phyloP scores from a whole-genome alignment of 2,888 invertebrate species.

The Troides aeacus region DNA sequence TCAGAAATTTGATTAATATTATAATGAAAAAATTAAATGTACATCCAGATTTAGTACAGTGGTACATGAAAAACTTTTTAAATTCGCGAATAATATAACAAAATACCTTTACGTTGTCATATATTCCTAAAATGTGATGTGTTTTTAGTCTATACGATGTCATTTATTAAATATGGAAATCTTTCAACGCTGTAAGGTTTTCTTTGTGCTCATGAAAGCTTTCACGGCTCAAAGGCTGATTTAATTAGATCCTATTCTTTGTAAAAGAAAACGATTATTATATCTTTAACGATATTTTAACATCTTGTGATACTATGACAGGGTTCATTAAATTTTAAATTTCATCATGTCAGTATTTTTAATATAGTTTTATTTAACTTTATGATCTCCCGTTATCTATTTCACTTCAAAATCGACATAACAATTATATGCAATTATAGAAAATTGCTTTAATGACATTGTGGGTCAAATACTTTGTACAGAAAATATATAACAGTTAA shows the following conservation, averaged over 20 bases:
- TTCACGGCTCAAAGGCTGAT: slow-evolving; percentile 7
- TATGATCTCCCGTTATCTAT: no score
- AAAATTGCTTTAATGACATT: no score
- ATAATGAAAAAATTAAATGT: not conserved
- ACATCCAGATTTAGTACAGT: no score
- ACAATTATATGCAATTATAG: no score
- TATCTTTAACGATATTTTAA: not conserved
- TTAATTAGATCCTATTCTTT: slow-evolving; percentile 8
- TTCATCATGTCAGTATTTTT: not conserved
- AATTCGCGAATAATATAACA: not conserved
- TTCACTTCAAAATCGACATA: no score
- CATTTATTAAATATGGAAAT: slow-evolving; percentile 10
- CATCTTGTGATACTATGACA: not conserved
- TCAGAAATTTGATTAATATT: not conserved
- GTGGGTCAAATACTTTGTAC: no score
- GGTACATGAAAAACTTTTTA: not conserved
- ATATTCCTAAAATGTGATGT: not conserved
- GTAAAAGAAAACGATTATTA: not conserved
- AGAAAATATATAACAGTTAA: no score
- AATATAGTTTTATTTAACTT: no score
- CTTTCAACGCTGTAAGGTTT: slow-evolving; percentile 5
- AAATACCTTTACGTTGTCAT: not conserved
- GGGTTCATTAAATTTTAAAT: not conserved
- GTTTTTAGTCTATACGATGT: not conserved
- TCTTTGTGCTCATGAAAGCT: slow-evolving; percentile 11